Evolutionary conservation across 2,888 invertebrate species (phyloP).

Genomic region (Plebejus anna): DNA sequence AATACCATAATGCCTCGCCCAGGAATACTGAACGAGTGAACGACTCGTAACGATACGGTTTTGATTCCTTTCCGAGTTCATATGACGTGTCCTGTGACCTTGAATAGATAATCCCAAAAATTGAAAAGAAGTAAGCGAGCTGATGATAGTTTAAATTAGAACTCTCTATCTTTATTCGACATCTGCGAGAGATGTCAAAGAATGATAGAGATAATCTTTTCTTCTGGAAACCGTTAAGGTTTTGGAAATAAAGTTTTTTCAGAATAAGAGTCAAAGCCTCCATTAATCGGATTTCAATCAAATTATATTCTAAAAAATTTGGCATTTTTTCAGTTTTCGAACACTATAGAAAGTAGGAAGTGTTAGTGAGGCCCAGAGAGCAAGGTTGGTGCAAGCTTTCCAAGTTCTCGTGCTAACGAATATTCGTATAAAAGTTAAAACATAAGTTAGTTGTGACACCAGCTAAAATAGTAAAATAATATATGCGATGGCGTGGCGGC

Average conservation of each 20-base stretch:
- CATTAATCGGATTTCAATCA: not conserved
- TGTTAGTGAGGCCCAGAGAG: no score
- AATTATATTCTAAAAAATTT: not conserved
- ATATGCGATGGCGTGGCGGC: slow-evolving; percentile 11
- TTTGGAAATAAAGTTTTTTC: no score
- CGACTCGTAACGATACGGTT: no score
- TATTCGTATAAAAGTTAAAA: not conserved
- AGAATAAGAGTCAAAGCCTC: no score
- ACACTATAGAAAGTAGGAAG: no score
- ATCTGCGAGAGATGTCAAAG: not conserved
- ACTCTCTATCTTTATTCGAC: not conserved
- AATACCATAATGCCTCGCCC: no score
- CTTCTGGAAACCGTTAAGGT: not conserved
- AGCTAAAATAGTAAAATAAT: slow-evolving; percentile 27
- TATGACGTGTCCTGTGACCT: no score
- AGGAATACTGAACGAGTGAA: no score
- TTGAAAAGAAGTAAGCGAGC: no score
- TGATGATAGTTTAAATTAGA: not conserved
- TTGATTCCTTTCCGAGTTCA: no score
- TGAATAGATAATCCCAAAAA: no score
- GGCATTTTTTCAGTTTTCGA: no score
- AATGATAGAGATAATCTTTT: not conserved
- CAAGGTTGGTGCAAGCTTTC: not conserved
- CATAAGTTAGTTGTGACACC: not conserved
- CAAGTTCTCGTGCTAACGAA: not conserved